Evolutionary conservation across 2,888 invertebrate species (phyloP), one percentile per base, ranked within the genome.

Genomic region (Caenorhabditis sinica): DNA sequence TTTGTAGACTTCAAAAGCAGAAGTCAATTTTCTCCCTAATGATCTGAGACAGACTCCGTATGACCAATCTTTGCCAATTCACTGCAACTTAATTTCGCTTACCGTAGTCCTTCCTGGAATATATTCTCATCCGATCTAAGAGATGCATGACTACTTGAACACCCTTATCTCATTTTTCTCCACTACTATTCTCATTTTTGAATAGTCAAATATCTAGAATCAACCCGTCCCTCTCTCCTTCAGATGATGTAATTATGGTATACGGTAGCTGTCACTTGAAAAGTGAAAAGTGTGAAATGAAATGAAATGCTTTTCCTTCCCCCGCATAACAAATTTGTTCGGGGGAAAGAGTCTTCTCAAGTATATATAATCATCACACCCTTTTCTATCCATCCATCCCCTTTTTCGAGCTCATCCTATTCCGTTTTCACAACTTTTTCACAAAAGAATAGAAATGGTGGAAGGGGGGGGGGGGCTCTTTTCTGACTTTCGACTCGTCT

Each of bases 251-350:
- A 51, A 51, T 74, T 63, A 74, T 53, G 40, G 74, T 36, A 53
- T 74, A 73, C 73, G 61, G 73, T 73, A 61, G 30, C 61, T 73
- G 61, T 60, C 45, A 61, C 73, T 73, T 61, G 61, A 72, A 56
- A 60, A 58, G 58, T 60, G 72, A 51, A 51, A 56, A 25, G 25
- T 56, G 25, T 28, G 40, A 36, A 58, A 58, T 65, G 25, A 71
- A 56, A 17, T 36, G 71, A 63, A 36, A 25, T 49, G 36, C 58
- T n/a, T 45, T 11, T 28, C 40, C 45, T 45, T 65, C 28, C 33
- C 15, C 45, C 33, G 51, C 61, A 73, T 51, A 73, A 73, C 73
- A 73, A 73, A 61, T 73, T 61, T 58, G 33, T 33, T 43, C 30
- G 45, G 56, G 49, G 30, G n/a, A n/a, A n/a, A n/a, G n/a, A n/a